Evolutionary conservation across 2,797 vertebrate genomes (phyloP), one percentile per base, ranked within the genome.

Genomic region (Alauda arvensis): DNA sequence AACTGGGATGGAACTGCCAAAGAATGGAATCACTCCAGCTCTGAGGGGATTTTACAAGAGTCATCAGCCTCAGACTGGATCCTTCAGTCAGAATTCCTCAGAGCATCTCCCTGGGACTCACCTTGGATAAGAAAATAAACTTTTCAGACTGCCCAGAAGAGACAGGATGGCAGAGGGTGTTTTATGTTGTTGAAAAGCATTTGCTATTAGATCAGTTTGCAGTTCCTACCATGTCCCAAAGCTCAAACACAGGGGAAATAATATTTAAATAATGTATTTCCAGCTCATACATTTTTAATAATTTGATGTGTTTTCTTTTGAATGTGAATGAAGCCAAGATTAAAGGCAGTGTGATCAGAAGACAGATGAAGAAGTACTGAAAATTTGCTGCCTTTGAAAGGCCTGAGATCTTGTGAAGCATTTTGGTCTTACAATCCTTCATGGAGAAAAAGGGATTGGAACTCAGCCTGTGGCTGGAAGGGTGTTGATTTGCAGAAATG

Each of bases 401-500:
- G 9, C 15, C 29, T 20, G 18, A 45, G 56, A 61, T 57, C 52
- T 28, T 53, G 51, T 33, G 42, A 62, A 89, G 68, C 8, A 9
- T 42, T 85, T 66, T 74, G 39, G 40, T 77, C 39, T 77, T 15
- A 34, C 1, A 55, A 88, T 31, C 61, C 43, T 72, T 80, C 29
- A 52, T 0, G 14, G 43, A 90, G 39, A 31, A 90, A 68, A 77
- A 69, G 26, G 69, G 74, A 76, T 10, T 69, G n/a, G 70, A 65
- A 76, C 28, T 68, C 69, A 79, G 65, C 61, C 68, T 45, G 16
- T 34, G 72, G 72, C 84, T 71, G n/a, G 65, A 76, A 88, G n/a
- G 0, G 0, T 29, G 66, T 0, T 42, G n/a, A 61, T 49, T 45
- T 14, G 12, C 77, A 83, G 57, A 46, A 77, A 55, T 7, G 26